Percentiles rank a stretch among this genome's conserved stretches.
Evolutionary conservation across 2,113 vertebrate genomes (phyloP).

Genomic region (Tychaedon coryphoeus): DNA sequence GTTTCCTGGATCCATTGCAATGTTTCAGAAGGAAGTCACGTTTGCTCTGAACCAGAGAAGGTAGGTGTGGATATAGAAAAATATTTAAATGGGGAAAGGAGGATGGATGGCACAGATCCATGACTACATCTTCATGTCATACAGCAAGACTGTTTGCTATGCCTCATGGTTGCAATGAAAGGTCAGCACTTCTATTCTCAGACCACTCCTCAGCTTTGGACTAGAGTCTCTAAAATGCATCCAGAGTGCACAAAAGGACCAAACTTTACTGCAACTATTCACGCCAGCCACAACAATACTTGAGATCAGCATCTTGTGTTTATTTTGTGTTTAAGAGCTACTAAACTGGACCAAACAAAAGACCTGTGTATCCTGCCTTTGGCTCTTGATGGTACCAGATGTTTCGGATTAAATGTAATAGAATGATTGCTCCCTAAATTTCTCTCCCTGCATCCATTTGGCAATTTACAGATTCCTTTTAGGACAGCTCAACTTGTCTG

Average conservation of each 20-base stretch:
- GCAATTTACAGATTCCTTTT: not conserved
- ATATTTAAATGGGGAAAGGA: not conserved
- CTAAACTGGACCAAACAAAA: not conserved
- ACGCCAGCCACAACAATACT: not conserved
- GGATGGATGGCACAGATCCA: not conserved
- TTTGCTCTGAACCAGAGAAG: not conserved
- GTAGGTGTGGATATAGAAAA: not conserved
- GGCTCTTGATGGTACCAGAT: not conserved
- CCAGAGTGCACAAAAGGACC: not conserved
- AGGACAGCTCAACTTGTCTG: accelerated
- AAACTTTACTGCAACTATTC: not conserved
- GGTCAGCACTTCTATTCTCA: accelerated
- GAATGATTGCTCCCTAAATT: not conserved
- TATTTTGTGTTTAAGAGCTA: not conserved
- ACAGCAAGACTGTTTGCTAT: not conserved
- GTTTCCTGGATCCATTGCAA: not conserved
- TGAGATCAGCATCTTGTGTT: not conserved
- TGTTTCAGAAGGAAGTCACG: not conserved
- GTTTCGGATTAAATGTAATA: not conserved
- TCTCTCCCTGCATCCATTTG: not conserved
- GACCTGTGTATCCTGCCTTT: not conserved
- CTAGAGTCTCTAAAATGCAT: not conserved
- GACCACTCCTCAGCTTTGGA: not conserved
- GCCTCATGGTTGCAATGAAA: not conserved
- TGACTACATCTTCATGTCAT: not conserved